These are phyloP conservation scores for Celastrina argiolus DNA, from an alignment of 2,888 invertebrate genomes.

Conservation along the genomic window DNA sequence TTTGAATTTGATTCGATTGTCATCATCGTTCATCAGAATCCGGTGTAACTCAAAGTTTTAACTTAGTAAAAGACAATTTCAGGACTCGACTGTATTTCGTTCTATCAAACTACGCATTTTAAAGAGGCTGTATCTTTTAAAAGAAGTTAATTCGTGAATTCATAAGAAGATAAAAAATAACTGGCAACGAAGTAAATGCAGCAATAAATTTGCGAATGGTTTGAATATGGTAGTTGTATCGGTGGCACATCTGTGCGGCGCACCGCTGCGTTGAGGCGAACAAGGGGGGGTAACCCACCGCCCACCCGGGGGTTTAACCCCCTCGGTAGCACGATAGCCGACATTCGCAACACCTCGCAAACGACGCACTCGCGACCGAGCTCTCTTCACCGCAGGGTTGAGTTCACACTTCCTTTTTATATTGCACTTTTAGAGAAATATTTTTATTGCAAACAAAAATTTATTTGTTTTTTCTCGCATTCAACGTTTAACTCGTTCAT, in stretches of 20 bases:
- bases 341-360: slow-evolving; percentile 73
- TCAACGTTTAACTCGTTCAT: neutral
- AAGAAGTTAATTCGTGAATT: no score
- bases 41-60: no score
- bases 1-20: neutral
- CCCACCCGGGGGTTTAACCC: slow-evolving; percentile 33
- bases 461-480: neutral
- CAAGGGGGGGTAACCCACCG: slow-evolving; percentile 45
- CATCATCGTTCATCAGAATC: neutral
- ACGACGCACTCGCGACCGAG: slow-evolving; percentile 62
- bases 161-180: neutral
- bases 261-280: slow-evolving; percentile 60
- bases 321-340: slow-evolving; percentile 61
- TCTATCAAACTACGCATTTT: no score
- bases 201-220: slow-evolving; percentile 12
- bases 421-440: slow-evolving; percentile 13
- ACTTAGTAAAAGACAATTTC: no score
- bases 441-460: slow-evolving; percentile 19
- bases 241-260: slow-evolving; percentile 64
- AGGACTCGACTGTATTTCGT: no score
- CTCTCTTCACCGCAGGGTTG: slow-evolving; percentile 62
- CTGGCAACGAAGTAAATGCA: slow-evolving; percentile 5
- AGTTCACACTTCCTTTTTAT: slow-evolving; percentile 19
- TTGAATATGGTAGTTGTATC: slow-evolving; percentile 24
- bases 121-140: no score